These are phyloP conservation scores for Pachyrhynchus sulphureomaculatus DNA, from an alignment of 1,140 invertebrate species.

Conservation along the genomic window DNA sequence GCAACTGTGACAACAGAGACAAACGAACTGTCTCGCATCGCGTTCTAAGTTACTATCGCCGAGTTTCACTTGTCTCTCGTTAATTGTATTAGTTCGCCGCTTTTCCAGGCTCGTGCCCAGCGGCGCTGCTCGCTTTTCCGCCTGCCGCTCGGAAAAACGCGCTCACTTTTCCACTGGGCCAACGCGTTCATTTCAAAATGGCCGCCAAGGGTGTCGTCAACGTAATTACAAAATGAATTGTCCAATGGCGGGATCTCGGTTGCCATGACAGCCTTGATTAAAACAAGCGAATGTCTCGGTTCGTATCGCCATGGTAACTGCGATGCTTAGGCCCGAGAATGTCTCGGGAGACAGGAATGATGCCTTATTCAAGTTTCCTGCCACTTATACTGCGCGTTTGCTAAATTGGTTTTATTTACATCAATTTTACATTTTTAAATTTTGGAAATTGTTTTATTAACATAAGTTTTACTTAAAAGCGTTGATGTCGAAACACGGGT, in stretches of 20 bases:
- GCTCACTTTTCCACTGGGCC: constrained; percentile 40
- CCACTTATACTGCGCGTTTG: constrained; percentile 11
- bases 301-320: constrained; percentile 47
- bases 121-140: constrained; percentile 36
- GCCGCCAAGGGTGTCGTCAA: constrained; percentile 54
- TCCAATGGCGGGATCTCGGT: constrained; percentile 54
- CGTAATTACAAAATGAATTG: constrained; percentile 56
- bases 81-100: constrained; percentile 53
- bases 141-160: constrained; percentile 30
- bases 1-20: constrained; percentile 16
- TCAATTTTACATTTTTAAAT: too few relatives aligned
- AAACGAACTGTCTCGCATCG: constrained; percentile 25
- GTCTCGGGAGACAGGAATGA: constrained; percentile 40
- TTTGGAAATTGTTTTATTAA: too few relatives aligned
- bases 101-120: constrained; percentile 43
- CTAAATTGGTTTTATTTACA: constrained; percentile 22
- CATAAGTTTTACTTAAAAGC: too few relatives aligned
- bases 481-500: too few relatives aligned
- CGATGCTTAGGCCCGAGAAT: constrained; percentile 37
- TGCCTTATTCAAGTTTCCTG: constrained; percentile 8
- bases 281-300: constrained; percentile 53
- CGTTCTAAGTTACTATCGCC: constrained; percentile 51
- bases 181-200: constrained; percentile 52
- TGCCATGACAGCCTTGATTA: constrained; percentile 55
- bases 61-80: constrained; percentile 54